Evolutionary conservation across 2,888 invertebrate species (phyloP).

Genomic region (Drosophila aldrichi): DNA sequence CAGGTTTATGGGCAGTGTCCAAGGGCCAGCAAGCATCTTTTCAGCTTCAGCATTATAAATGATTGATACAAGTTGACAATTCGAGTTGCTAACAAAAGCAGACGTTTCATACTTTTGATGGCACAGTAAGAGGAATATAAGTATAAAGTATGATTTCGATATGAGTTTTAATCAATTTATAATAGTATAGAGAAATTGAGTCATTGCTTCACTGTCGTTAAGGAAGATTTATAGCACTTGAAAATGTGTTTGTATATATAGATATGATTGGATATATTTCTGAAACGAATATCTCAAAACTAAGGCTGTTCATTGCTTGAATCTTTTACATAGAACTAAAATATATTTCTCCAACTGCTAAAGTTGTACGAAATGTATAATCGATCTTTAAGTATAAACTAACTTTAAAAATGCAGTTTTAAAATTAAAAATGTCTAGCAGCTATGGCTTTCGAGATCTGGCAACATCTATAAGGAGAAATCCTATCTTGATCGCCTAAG

Average conservation of each 20-base stretch:
- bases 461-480: not conserved
- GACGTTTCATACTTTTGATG: not conserved
- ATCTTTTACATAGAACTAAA: too few relatives aligned
- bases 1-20: constrained; percentile 3
- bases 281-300: not conserved
- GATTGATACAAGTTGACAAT: constrained; percentile 14
- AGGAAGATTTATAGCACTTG: not conserved
- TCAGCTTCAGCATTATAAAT: constrained; percentile 4
- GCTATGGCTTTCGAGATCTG: not conserved
- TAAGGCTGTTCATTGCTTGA: not conserved
- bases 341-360: too few relatives aligned
- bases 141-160: not conserved
- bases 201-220: not conserved
- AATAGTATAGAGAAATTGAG: not conserved
- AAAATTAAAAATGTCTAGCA: not conserved
- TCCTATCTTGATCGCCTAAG: not conserved
- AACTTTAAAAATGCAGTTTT: not conserved
- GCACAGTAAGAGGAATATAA: not conserved
- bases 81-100: constrained; percentile 1
- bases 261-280: not conserved
- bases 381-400: too few relatives aligned
- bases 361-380: too few relatives aligned
- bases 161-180: not conserved
- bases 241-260: not conserved
- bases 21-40: constrained; percentile 3